A percentile compares a stretch with the other conserved stretches of the same genome.
phyloP scores from a whole-genome alignment of 2,888 invertebrate species.

The Drymonia ruficornis region DNA sequence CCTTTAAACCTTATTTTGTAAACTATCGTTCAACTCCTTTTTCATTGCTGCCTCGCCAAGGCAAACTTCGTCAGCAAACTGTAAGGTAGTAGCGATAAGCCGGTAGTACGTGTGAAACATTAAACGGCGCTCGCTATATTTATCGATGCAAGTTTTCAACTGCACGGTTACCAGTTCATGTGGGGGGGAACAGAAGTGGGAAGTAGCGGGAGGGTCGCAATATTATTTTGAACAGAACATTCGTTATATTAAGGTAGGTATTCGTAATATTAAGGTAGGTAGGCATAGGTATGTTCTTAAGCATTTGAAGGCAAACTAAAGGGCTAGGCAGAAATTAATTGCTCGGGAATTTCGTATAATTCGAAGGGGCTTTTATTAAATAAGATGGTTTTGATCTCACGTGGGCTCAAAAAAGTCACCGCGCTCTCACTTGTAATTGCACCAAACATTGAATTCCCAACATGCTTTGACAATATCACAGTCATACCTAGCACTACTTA shows the following conservation, averaged over 20 bases:
- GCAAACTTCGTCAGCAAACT: not conserved
- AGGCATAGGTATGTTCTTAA: too few relatives aligned
- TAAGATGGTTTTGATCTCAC: too few relatives aligned
- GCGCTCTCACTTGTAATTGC: slow-evolving; percentile 12
- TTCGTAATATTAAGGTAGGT: too few relatives aligned
- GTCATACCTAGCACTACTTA: slow-evolving; percentile 19
- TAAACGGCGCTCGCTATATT: slow-evolving; percentile 29
- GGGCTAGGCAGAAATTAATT: too few relatives aligned
- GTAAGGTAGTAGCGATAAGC: slow-evolving; percentile 18
- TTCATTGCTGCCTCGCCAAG: not conserved
- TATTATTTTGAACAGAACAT: too few relatives aligned
- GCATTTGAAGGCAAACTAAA: too few relatives aligned
- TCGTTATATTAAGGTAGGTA: too few relatives aligned
- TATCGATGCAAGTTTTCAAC: slow-evolving; percentile 52
- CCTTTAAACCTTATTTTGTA: not conserved
- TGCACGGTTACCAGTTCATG: slow-evolving; percentile 44
- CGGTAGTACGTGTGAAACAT: slow-evolving; percentile 19
- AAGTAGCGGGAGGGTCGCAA: slow-evolving; percentile 4
- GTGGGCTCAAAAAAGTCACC: not conserved
- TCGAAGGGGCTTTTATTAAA: too few relatives aligned
- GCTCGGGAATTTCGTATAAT: too few relatives aligned
- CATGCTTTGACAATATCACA: slow-evolving; percentile 37
- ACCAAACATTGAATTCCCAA: slow-evolving; percentile 15
- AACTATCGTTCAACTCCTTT: not conserved
- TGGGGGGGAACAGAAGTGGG: slow-evolving; percentile 21